Conservation (phyloP, 2,888 invertebrate species). For the Bombylius major region DNA sequence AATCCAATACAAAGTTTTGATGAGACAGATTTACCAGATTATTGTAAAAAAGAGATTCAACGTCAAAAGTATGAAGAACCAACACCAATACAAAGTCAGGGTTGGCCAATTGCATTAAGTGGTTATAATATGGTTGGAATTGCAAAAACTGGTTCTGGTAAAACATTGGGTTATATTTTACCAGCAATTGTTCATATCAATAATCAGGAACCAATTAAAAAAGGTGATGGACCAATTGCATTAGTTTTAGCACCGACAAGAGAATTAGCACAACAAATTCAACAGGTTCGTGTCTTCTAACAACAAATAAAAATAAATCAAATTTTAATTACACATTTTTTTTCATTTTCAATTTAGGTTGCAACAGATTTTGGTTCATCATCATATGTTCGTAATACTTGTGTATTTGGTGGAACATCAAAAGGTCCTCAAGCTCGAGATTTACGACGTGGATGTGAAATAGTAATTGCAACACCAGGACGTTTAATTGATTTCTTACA, state of each 20-base stretch:
- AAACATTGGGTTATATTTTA: constrained; percentile 65
- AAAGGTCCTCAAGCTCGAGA: constrained; percentile 67
- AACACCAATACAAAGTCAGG: constrained; percentile 75
- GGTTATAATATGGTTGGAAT: constrained; percentile 77
- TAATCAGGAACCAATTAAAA: constrained; percentile 59
- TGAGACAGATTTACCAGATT: constrained; percentile 67
- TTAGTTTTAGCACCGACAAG: constrained; percentile 68
- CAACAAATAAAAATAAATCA: too few species aligned
- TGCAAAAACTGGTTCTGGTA: constrained; percentile 73
- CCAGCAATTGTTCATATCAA: constrained; percentile 83
- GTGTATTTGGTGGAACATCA: constrained; percentile 84
- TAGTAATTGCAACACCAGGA: constrained; percentile 87
- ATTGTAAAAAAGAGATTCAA: constrained; percentile 50
- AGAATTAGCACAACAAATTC: constrained; percentile 71
- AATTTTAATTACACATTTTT: too few species aligned
- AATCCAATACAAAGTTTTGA: constrained; percentile 67
- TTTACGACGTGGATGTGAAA: constrained; percentile 69
- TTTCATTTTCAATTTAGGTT: constrained; percentile 34
- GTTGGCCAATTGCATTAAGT: constrained; percentile 78
- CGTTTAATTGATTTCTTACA: constrained; percentile 80
- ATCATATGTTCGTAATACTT: constrained; percentile 69
- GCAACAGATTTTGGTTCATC: constrained; percentile 69
- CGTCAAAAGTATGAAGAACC: constrained; percentile 61
- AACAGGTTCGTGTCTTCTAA: constrained; percentile 36
- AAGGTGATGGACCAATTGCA: constrained; percentile 76